Evolutionary conservation across 2,888 invertebrate genomes (phyloP).

Genomic region (Caenorhabditis japonica): DNA sequence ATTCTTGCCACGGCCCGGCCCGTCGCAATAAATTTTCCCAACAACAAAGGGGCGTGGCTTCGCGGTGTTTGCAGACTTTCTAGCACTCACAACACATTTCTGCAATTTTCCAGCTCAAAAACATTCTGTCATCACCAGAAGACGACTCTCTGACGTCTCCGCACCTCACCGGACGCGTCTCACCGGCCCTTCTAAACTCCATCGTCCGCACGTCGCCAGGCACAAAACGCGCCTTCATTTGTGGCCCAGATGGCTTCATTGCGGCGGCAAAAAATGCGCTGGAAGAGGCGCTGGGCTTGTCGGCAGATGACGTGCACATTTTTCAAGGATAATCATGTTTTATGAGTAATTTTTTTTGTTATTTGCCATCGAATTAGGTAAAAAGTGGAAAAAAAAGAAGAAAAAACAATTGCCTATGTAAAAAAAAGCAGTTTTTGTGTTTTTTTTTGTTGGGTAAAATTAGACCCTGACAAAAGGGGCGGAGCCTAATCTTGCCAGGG

Average conservation of each 20-base stretch:
- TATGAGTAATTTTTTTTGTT: conserved; percentile 9
- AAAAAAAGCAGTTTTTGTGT: no score
- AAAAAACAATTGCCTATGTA: conserved; percentile 3
- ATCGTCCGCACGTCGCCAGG: conserved; percentile 12
- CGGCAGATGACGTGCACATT: conserved; percentile 32
- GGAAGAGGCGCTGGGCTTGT: conserved; percentile 23
- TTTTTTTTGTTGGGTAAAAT: no score
- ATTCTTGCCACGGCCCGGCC: no score
- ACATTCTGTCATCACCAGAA: conserved; percentile 16
- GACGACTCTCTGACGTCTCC: background rate
- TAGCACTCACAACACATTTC: conserved; percentile 13
- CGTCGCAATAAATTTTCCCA: no score
- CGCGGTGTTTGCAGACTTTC: no score
- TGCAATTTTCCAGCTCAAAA: conserved; percentile 29
- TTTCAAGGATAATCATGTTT: conserved; percentile 42
- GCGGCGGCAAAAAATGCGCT: conserved; percentile 39
- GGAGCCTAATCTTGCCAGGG: background rate
- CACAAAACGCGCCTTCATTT: conserved; percentile 37
- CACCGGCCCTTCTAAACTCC: conserved; percentile 14
- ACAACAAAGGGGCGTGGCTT: no score
- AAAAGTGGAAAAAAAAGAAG: background rate
- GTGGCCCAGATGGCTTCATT: conserved; percentile 51
- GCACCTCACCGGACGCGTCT: conserved; percentile 23
- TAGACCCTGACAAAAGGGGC: no score
- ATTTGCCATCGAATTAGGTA: background rate